Conservation (phyloP, 2,888 invertebrate genomes). For the Drosophila infuscata region DNA sequence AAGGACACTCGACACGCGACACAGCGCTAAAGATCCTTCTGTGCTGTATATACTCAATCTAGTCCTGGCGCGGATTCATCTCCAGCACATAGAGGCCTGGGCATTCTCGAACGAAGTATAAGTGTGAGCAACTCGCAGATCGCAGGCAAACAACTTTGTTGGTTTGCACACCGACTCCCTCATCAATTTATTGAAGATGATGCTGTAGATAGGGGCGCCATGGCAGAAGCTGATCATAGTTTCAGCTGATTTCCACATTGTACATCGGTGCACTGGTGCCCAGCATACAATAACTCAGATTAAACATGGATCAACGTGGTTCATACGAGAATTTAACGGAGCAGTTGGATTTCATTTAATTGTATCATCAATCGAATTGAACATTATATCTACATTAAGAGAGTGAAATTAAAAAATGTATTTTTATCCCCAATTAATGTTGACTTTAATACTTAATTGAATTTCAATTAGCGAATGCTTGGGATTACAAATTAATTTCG, state of each 20-base stretch:
- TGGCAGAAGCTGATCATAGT: conserved; percentile 22
- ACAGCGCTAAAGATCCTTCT: neutral
- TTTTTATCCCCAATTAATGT: conserved; percentile 7
- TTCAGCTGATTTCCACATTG: conserved; percentile 38
- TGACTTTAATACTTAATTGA: conserved; percentile 23
- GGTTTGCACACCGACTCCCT: neutral
- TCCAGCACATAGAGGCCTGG: accelerated
- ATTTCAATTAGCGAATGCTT: conserved; percentile 54
- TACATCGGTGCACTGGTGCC: conserved; percentile 56
- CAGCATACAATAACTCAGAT: conserved; percentile 35
- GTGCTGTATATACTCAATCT: neutral
- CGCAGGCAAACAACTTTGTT: too few species aligned
- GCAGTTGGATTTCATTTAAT: conserved; percentile 14
- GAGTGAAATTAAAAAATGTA: neutral
- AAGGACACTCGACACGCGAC: neutral
- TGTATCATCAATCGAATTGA: neutral
- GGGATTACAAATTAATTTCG: conserved; percentile 45
- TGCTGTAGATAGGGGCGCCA: conserved; percentile 31
- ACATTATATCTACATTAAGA: conserved; percentile 2
- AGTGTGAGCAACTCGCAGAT: too few species aligned
- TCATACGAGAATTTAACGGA: conserved; percentile 18
- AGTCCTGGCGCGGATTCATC: neutral
- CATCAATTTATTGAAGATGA: conserved; percentile 18
- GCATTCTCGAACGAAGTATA: too few species aligned
- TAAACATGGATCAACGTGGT: conserved; percentile 25